Conservation (phyloP, 2,113 vertebrate species). For the Herpetotheres cachinnans region DNA sequence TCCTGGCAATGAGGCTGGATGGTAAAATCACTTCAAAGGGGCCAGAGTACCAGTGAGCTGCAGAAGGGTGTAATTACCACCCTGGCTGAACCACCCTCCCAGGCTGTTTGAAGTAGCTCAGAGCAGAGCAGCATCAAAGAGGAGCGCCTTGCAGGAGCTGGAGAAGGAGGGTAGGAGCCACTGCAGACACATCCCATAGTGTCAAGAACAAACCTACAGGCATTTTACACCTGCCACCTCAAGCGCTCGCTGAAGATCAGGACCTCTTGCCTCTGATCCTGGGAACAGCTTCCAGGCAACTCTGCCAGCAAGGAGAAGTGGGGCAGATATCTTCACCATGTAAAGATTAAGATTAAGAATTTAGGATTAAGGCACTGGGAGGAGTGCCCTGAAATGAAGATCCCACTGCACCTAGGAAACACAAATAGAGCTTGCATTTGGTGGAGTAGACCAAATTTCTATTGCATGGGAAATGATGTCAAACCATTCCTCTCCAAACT, state of each 20-base stretch:
- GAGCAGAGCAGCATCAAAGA: constrained; percentile 52
- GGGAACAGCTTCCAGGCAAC: background rate
- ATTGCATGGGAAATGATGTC: background rate
- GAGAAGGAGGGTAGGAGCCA: background rate
- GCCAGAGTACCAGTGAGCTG: constrained; percentile 20
- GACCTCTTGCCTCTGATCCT: background rate
- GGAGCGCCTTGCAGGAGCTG: background rate
- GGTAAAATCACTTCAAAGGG: constrained; percentile 64
- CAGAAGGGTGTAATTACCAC: constrained; percentile 50
- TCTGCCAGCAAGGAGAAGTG: background rate
- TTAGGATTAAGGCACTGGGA: background rate
- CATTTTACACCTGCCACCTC: background rate
- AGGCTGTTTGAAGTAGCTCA: constrained; percentile 56
- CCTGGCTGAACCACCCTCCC: constrained; percentile 22
- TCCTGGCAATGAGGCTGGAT: constrained; percentile 44
- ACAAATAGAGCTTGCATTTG: background rate
- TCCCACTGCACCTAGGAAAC: background rate
- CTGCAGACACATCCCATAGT: background rate
- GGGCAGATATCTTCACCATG: background rate
- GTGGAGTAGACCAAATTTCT: background rate
- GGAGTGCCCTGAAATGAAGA: background rate
- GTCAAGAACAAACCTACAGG: background rate
- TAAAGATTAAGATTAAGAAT: background rate
- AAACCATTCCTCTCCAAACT: background rate
- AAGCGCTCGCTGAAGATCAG: background rate